A percentile compares a stretch with the other conserved stretches of the same genome.
These are phyloP conservation scores for Acanthis flammea DNA, from an alignment of 2,797 vertebrate species.

Conservation along the genomic window DNA sequence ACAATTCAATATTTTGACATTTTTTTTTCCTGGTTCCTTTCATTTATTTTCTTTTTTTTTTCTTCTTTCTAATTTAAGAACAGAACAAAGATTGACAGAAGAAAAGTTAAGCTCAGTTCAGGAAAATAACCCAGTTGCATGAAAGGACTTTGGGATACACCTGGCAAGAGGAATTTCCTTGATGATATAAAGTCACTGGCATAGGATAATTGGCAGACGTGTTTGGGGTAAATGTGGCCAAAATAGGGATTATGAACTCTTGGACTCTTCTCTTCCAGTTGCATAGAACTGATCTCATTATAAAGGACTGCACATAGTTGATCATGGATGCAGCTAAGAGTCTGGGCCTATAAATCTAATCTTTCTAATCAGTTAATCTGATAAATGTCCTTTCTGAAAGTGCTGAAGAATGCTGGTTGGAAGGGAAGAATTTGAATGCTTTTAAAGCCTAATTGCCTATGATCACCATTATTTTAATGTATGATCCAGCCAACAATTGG, in stretches of 20 bases:
- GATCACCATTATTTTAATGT: neutral
- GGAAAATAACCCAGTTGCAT: neutral
- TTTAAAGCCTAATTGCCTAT: neutral
- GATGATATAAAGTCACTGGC: neutral
- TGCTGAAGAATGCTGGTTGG: neutral
- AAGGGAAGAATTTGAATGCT: constrained; percentile 15
- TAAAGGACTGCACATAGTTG: neutral
- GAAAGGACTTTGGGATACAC: neutral
- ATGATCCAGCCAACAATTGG: neutral
- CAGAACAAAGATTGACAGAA: neutral
- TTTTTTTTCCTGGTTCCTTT: neutral
- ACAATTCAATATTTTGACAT: rapidly evolving
- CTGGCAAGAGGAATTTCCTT: neutral
- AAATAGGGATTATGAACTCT: neutral
- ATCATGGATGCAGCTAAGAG: neutral
- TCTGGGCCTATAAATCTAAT: constrained; percentile 1
- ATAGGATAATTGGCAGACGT: neutral
- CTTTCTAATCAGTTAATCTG: constrained; percentile 51
- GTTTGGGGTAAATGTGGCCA: neutral
- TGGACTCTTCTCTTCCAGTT: neutral
- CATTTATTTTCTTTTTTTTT: rapidly evolving
- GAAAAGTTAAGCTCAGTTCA: neutral
- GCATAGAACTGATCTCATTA: neutral
- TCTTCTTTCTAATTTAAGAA: neutral
- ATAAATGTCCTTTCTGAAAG: constrained; percentile 8